Evolutionary conservation across 2,113 vertebrate species (phyloP).

Genomic region (Alexandromys fortis): DNA sequence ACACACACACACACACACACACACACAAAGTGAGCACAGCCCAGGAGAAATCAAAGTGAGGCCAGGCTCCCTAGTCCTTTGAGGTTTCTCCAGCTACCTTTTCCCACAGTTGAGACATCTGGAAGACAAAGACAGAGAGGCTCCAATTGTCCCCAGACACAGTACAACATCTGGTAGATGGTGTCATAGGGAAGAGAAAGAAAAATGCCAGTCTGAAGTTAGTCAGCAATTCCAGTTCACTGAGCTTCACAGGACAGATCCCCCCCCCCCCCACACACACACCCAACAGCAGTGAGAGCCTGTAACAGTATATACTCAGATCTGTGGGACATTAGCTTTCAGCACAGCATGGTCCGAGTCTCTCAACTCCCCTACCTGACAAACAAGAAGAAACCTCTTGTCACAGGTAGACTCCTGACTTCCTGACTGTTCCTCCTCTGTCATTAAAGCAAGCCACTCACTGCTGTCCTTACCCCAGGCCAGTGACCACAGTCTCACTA

Average conservation of each 20-base stretch:
- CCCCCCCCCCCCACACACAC: no score
- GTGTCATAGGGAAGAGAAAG: not conserved
- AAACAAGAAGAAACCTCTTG: not conserved
- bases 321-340: not conserved
- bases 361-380: not conserved
- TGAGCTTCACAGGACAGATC: not conserved
- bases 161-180: not conserved
- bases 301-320: not conserved
- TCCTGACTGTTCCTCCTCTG: not conserved
- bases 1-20: no score
- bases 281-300: no score
- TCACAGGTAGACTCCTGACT: not conserved
- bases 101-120: not conserved
- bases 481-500: not conserved
- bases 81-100: not conserved
- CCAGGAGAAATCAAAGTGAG: not conserved
- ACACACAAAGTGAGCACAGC: not conserved
- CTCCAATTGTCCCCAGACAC: not conserved
- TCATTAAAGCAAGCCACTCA: not conserved
- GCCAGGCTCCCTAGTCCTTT: not conserved
- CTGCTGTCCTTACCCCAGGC: not conserved
- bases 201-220: not conserved
- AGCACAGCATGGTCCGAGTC: not conserved
- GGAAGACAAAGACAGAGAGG: not conserved
- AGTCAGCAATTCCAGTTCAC: not conserved